Conservation (phyloP, 2,113 vertebrate genomes). For the Apodemus speciosus region DNA sequence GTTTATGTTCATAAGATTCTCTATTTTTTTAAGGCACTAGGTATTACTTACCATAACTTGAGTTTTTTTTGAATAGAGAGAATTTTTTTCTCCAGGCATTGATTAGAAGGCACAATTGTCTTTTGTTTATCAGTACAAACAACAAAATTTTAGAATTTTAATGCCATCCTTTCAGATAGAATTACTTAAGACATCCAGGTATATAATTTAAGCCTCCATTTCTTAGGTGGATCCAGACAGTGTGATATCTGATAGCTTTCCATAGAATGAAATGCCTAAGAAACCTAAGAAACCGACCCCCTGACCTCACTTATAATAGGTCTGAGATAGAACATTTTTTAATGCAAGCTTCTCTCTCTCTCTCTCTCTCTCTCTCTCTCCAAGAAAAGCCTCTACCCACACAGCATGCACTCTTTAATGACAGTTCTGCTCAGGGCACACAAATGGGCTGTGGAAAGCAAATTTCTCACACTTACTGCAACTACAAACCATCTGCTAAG, state of each 20-base stretch:
- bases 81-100: background rate
- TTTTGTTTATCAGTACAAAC: constrained; percentile 37
- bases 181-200: constrained; percentile 40
- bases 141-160: constrained; percentile 18
- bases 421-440: background rate
- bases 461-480: background rate
- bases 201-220: constrained; percentile 1
- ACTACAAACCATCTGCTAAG: constrained; percentile 43
- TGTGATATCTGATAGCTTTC: constrained; percentile 33
- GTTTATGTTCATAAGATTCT: background rate
- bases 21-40: background rate
- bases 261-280: background rate
- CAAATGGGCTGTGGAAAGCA: background rate
- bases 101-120: constrained; percentile 15
- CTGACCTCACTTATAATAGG: constrained; percentile 31
- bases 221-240: constrained; percentile 15
- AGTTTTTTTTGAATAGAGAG: background rate
- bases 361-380: too few relatives aligned
- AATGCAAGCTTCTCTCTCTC: background rate
- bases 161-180: constrained; percentile 16
- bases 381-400: background rate
- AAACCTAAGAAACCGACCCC: constrained; percentile 50
- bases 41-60: background rate
- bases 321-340: constrained; percentile 51
- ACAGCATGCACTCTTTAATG: background rate